Evolutionary conservation across 2,888 invertebrate species (phyloP).

Genomic region (Lasius fuliginosus): DNA sequence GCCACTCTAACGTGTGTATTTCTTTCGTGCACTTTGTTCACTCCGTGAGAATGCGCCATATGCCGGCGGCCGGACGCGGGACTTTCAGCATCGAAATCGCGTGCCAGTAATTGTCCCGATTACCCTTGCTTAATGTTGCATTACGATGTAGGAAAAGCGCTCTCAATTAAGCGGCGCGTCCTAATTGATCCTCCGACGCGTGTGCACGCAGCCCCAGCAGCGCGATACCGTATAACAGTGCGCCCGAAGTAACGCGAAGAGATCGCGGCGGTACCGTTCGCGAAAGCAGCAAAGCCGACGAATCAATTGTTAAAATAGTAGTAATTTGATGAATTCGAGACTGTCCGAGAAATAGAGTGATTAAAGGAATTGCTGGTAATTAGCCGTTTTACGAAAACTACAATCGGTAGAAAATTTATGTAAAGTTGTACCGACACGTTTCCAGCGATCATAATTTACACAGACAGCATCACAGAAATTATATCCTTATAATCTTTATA

Average conservation of each 20-base stretch:
- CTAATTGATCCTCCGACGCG: constrained; percentile 33
- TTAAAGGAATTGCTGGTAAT: neutral
- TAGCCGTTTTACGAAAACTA: neutral
- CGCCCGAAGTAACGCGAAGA: neutral
- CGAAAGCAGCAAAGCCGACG: neutral
- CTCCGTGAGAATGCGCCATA: constrained; percentile 45
- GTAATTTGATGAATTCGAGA: neutral
- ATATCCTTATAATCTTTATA: no score
- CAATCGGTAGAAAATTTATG: neutral
- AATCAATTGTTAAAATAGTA: neutral
- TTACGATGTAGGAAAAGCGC: constrained; percentile 43
- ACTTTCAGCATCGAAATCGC: constrained; percentile 37
- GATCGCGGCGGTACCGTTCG: neutral
- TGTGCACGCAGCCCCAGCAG: neutral
- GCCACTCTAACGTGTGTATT: neutral
- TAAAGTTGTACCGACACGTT: neutral
- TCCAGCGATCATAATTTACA: neutral
- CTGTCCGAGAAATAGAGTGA: neutral
- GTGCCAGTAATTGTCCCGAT: constrained; percentile 57
- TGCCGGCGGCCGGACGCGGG: constrained; percentile 14
- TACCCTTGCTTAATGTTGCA: constrained; percentile 43
- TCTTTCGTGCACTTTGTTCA: constrained; percentile 25
- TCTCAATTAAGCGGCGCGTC: constrained; percentile 34
- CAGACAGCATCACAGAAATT: neutral
- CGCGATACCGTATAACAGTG: constrained; percentile 4